Base-by-base conservation (phyloP, 2,797 vertebrate species). In the Brachyrhaphis roseni region DNA sequence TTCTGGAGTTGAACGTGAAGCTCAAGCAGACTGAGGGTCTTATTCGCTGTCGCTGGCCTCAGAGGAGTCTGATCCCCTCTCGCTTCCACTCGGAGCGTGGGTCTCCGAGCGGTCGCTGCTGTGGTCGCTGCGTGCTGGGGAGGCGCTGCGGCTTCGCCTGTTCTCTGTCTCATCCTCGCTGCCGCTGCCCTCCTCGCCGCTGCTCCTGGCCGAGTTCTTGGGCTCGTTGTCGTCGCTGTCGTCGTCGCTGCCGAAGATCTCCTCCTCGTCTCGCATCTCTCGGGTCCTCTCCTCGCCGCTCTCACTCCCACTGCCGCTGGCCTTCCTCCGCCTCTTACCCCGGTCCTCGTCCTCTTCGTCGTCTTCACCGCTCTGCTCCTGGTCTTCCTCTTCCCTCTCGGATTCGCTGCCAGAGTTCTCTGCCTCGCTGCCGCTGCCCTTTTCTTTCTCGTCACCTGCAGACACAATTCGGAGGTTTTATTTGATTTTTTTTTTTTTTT, bases 241-340 rank as follows among this genome's bases (percentile, higher is more conserved):
- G 0, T 97, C 95, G 15, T 97, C 97, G 2, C 97, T 93, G 75
- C 97, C 94, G 18, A 98, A 97, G 92, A 98, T 98, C 89, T 98
- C 97, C n/a, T 97, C 98, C 86, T 98, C 96, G 20, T 97, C 97
- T 0, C 97, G 96, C 79, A 97, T 94, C 28, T 97, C 96, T 8
- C 95, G 85, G 75, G 95, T 94, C 31, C 95, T 91, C 15, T 97
- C 96, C 66, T 95, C 96, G 0, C 96, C 96, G 2, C 96, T 96
- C 81, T 97, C 96, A 0, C 96, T 96, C 1, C 94, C 95, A 10
- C 96, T 96, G 78, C 79, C 94, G 36, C 91, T 94, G 0, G 74
- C 28, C 0, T 96, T 96, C 89, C 92, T 92, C 75, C 78, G 88
- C 10, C 90, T 84, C 82, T 92, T 93, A 3, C 0, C 87, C 45